A percentile compares a stretch with the other conserved stretches of the same genome.
phyloP scores from a whole-genome alignment of 2,797 vertebrate species.

The Falco cherrug region DNA sequence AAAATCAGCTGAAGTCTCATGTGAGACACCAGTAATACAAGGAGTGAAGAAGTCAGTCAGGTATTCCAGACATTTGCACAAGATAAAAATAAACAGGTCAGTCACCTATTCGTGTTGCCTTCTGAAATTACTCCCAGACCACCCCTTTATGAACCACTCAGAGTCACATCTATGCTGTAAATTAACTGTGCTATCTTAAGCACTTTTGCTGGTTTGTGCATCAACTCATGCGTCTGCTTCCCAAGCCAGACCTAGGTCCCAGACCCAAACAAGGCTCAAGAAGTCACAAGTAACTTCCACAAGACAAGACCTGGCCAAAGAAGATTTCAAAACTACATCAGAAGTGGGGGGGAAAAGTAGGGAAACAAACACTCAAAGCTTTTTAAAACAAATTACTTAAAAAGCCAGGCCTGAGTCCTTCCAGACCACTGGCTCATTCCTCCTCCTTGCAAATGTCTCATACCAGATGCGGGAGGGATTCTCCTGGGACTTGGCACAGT shows the following conservation, averaged over 20 bases:
- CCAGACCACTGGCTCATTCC: background rate
- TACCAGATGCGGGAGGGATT: constrained; percentile 8
- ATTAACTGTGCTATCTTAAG: background rate
- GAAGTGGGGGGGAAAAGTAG: rapidly evolving
- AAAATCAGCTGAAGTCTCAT: background rate
- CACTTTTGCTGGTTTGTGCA: background rate
- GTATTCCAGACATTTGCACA: background rate
- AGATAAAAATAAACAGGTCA: background rate
- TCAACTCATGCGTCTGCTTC: rapidly evolving
- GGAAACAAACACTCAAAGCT: background rate
- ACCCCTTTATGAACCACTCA: background rate
- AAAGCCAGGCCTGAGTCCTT: background rate
- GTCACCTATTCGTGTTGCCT: background rate
- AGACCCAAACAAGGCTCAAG: background rate
- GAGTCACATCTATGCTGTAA: background rate
- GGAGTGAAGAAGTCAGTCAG: background rate
- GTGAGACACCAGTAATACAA: background rate
- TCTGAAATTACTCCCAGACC: background rate
- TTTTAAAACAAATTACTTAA: background rate
- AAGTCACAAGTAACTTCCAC: background rate
- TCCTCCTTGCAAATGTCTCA: background rate
- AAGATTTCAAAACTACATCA: background rate
- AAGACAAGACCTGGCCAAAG: background rate
- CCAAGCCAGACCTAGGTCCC: background rate
- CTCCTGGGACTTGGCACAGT: background rate